Conservation (phyloP, 2,888 invertebrate species). For the Drosophila imparisetae region DNA sequence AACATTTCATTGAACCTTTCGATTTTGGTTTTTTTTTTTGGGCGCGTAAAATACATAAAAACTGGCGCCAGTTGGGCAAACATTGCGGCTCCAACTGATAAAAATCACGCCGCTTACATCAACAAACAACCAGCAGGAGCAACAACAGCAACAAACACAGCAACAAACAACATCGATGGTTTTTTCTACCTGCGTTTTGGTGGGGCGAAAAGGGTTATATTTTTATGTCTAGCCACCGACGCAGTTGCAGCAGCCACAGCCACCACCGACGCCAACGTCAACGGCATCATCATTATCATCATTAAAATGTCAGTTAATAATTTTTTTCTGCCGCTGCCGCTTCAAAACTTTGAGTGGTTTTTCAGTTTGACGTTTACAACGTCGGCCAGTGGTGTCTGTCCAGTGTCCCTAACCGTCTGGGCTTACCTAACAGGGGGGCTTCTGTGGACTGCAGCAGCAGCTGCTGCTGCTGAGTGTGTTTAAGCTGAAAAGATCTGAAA, state of each 20-base stretch:
- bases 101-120: slow-evolving; percentile 81
- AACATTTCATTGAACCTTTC: slow-evolving; percentile 31
- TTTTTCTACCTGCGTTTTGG: slow-evolving; percentile 51
- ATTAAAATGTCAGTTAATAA: slow-evolving; percentile 82
- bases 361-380: slow-evolving; percentile 71
- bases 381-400: slow-evolving; percentile 31
- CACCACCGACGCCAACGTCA: slow-evolving; percentile 54
- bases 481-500: slow-evolving; percentile 24
- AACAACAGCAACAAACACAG: slow-evolving; percentile 31
- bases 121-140: slow-evolving; percentile 61
- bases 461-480: slow-evolving; percentile 36
- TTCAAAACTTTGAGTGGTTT: slow-evolving; percentile 69
- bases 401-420: slow-evolving; percentile 13
- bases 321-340: slow-evolving; percentile 59
- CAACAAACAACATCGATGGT: slow-evolving; percentile 34
- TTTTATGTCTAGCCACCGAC: slow-evolving; percentile 79
- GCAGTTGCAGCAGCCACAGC: slow-evolving; percentile 72
- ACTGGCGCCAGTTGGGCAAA: slow-evolving; percentile 76
- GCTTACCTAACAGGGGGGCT: slow-evolving; percentile 42
- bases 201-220: slow-evolving; percentile 52
- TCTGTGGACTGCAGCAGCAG: slow-evolving; percentile 19
- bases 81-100: slow-evolving; percentile 74
- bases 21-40: slow-evolving; percentile 27
- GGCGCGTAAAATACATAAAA: slow-evolving; percentile 57
- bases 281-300: slow-evolving; percentile 82